Percentiles rank a stretch among this genome's conserved stretches.
Evolutionary conservation across 2,888 invertebrate genomes (phyloP).

Genomic region (Andrena haemorrhoa): DNA sequence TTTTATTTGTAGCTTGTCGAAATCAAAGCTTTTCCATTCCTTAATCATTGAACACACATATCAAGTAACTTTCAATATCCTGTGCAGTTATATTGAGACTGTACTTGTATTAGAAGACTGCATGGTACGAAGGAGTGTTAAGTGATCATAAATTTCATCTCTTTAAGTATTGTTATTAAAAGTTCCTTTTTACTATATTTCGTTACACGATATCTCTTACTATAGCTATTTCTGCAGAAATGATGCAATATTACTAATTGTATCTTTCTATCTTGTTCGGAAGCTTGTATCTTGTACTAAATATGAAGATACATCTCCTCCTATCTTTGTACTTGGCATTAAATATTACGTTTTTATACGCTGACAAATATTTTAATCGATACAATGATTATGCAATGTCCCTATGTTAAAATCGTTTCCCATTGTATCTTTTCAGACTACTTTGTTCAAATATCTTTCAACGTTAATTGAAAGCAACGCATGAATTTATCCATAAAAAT

Average conservation of each 20-base stretch:
- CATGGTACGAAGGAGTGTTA: background rate
- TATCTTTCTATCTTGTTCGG: conserved; percentile 16
- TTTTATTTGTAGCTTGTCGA: background rate
- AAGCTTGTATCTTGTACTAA: conserved; percentile 21
- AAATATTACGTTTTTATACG: conserved; percentile 19
- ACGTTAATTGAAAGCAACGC: background rate
- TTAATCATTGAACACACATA: background rate
- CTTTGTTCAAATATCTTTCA: conserved; percentile 10
- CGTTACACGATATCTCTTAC: conserved; percentile 1
- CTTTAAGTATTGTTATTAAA: conserved; percentile 14
- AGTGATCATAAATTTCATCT: conserved; percentile 8
- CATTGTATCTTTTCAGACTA: conserved; percentile 32
- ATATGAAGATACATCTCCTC: conserved; percentile 8
- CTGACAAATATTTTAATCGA: conserved; percentile 8
- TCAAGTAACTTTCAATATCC: background rate
- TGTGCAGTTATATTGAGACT: background rate
- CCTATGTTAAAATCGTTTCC: conserved; percentile 21
- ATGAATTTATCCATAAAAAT: conserved; percentile 23
- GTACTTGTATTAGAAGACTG: background rate
- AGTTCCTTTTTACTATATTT: background rate
- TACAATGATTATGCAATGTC: conserved; percentile 12
- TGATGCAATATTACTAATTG: conserved; percentile 12
- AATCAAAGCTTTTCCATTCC: background rate
- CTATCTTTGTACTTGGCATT: conserved; percentile 18
- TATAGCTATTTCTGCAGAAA: conserved; percentile 29